Conservation (phyloP, 2,888 invertebrate genomes). For the Drosophila picticornis region DNA sequence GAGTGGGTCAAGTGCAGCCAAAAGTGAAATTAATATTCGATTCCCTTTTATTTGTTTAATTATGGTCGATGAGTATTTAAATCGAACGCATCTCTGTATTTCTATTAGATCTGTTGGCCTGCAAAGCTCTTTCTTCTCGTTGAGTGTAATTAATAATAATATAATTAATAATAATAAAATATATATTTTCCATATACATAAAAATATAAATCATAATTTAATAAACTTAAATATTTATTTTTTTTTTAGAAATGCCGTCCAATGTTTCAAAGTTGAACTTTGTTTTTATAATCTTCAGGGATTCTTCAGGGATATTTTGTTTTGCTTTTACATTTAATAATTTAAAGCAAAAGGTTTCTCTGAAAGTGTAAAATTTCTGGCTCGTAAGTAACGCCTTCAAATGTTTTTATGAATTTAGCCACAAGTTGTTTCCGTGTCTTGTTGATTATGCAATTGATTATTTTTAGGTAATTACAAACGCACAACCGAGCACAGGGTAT, state of each 20-base stretch:
- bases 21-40: constrained; percentile 78
- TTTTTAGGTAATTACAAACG: not conserved
- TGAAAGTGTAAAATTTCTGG: not conserved
- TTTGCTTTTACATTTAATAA: not conserved
- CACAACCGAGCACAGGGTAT: not conserved
- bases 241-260: not conserved
- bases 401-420: not conserved
- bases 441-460: not conserved
- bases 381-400: not conserved
- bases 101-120: no score
- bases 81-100: not conserved
- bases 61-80: not conserved
- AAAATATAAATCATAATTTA: not conserved
- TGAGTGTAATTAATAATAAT: no score
- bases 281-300: not conserved
- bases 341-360: not conserved
- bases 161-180: no score
- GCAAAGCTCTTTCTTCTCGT: not conserved
- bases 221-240: not conserved
- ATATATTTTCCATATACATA: not conserved
- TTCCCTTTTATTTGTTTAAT: constrained; percentile 31
- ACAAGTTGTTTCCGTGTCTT: not conserved
- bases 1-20: constrained; percentile 81
- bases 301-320: not conserved
- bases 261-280: not conserved